Conservation (phyloP, 2,113 vertebrate species). For the Corydoras maculifer region DNA sequence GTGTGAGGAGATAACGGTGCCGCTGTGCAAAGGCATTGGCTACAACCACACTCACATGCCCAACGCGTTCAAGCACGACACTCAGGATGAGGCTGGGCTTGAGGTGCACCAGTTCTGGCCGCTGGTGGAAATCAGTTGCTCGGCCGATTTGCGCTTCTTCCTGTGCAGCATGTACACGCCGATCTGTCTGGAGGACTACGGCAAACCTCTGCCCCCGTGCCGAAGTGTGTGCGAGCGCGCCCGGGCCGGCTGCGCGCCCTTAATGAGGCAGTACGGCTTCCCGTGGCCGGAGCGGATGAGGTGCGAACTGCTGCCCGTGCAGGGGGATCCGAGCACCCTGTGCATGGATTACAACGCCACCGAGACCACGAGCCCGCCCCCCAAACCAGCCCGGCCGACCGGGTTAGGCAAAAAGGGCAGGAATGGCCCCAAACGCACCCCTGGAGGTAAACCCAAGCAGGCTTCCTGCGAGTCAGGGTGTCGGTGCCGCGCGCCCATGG, state of each 20-base stretch:
- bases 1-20: slow-evolving; percentile 89
- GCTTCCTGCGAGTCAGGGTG: not conserved
- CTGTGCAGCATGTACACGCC: slow-evolving; percentile 94
- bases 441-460: not conserved
- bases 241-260: slow-evolving; percentile 81
- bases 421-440: not conserved
- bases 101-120: slow-evolving; percentile 92
- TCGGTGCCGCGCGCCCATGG: not conserved
- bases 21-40: slow-evolving; percentile 83
- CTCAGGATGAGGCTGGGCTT: slow-evolving; percentile 82
- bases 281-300: slow-evolving; percentile 93
- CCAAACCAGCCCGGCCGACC: not conserved
- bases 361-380: slow-evolving; percentile 47
- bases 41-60: not conserved
- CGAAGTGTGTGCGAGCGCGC: slow-evolving; percentile 82
- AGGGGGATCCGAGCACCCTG: slow-evolving; percentile 74
- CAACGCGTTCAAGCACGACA: not conserved
- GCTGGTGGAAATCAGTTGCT: slow-evolving; percentile 85
- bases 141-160: slow-evolving; percentile 86
- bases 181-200: slow-evolving; percentile 76
- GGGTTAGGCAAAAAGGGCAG: not conserved
- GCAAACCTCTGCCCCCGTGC: slow-evolving; percentile 86
- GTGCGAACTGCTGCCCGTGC: slow-evolving; percentile 85
- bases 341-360: slow-evolving; percentile 94
- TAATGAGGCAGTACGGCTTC: slow-evolving; percentile 94